Evolutionary conservation across 1,140 invertebrate species (phyloP).

Genomic region (Listronotus oregonensis): DNA sequence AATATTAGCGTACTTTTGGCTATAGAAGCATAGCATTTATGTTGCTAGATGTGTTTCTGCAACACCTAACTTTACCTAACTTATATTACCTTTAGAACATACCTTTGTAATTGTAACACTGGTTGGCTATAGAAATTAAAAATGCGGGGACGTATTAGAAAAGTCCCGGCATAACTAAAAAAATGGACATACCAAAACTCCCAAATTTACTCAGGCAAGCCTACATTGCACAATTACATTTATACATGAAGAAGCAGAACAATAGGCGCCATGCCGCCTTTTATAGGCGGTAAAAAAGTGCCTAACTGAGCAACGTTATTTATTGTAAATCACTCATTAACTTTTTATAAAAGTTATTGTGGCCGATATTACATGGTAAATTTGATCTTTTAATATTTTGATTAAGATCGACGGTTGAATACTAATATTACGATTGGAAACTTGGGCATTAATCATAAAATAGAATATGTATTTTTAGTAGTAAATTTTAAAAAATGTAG

Average conservation of each 20-base stretch:
- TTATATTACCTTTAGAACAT: too few relatives aligned
- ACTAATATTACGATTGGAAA: slow-evolving; percentile 19
- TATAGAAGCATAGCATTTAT: too few relatives aligned
- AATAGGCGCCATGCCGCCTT: slow-evolving; percentile 23
- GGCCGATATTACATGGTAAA: slow-evolving; percentile 20
- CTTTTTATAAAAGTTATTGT: slow-evolving; percentile 33
- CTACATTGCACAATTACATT: not conserved
- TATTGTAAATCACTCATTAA: slow-evolving; percentile 33
- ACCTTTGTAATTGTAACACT: too few relatives aligned
- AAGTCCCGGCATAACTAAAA: too few relatives aligned
- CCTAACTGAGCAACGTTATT: slow-evolving; percentile 26
- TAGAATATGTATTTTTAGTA: too few relatives aligned
- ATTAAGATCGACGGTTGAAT: slow-evolving; percentile 29
- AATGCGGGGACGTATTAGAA: too few relatives aligned
- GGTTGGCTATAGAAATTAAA: too few relatives aligned
- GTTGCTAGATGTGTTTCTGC: too few relatives aligned
- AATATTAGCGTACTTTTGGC: too few relatives aligned
- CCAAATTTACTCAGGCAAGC: slow-evolving; percentile 1
- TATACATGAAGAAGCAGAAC: slow-evolving; percentile 23
- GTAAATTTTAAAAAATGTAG: too few relatives aligned
- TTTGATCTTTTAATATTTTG: slow-evolving; percentile 25
- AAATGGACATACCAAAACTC: too few relatives aligned
- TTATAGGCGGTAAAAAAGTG: slow-evolving; percentile 17
- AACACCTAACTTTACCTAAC: too few relatives aligned
- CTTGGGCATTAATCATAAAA: not conserved